Percentiles rank a stretch among this genome's conserved stretches.
Conservation (phyloP, 1,140 invertebrate species). For the Drosophila ananassae region DNA sequence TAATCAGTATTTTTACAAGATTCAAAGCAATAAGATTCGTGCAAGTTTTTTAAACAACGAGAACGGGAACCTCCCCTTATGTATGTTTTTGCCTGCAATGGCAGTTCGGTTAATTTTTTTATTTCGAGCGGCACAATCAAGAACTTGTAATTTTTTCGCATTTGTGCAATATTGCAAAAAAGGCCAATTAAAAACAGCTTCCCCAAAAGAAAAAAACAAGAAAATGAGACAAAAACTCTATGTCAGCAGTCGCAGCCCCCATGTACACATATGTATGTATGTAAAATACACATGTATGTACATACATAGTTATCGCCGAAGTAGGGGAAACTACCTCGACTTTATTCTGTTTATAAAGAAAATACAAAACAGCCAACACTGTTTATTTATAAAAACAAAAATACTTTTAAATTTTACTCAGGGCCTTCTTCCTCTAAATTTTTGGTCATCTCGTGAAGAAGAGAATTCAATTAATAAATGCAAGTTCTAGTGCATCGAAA, state of each 20-base stretch:
- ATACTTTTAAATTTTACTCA: constrained; percentile 53
- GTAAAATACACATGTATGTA: constrained; percentile 24
- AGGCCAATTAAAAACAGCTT: constrained; percentile 31
- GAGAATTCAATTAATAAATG: constrained; percentile 55
- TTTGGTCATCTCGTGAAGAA: constrained; percentile 47
- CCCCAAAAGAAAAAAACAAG: constrained; percentile 61
- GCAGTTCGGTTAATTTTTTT: constrained; percentile 33
- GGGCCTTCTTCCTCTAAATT: background rate
- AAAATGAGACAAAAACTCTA: constrained; percentile 65
- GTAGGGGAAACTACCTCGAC: constrained; percentile 5
- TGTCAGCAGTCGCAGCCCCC: constrained; percentile 55
- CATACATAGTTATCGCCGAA: constrained; percentile 34
- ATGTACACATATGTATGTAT: constrained; percentile 9
- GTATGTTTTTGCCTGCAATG: constrained; percentile 16
- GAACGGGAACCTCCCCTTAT: background rate
- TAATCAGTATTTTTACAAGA: too few relatives aligned
- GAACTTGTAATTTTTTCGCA: constrained; percentile 53
- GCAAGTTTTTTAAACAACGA: background rate
- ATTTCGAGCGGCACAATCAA: constrained; percentile 20
- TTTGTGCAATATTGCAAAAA: constrained; percentile 62
- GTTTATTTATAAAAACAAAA: constrained; percentile 63
- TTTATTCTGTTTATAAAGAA: constrained; percentile 30
- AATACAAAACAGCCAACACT: constrained; percentile 34
- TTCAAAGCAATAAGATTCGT: too few relatives aligned
- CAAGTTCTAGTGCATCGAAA: constrained; percentile 33